A percentile compares a stretch with the other conserved stretches of the same genome.
Evolutionary conservation across 2,113 vertebrate genomes (phyloP).

Genomic region (Ctenomys sociabilis): DNA sequence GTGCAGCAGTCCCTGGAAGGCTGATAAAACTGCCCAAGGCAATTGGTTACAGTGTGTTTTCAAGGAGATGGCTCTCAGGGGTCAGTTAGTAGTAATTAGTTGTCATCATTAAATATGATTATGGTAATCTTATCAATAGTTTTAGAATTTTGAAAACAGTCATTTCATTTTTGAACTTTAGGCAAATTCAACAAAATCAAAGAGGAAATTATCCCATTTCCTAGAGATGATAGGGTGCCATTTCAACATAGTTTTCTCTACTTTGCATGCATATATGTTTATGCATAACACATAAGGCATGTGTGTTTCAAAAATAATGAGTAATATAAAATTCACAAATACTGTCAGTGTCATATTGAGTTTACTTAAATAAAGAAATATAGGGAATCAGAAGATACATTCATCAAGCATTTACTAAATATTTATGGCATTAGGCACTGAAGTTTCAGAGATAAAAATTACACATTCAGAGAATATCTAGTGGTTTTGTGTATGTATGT

Average conservation of each 20-base stretch:
- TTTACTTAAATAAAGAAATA: not conserved
- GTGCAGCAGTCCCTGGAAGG: not conserved
- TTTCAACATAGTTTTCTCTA: not conserved
- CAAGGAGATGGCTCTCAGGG: not conserved
- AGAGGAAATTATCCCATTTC: not conserved
- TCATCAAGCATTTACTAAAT: not conserved
- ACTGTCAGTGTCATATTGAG: not conserved
- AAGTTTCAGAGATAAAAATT: conserved; percentile 50
- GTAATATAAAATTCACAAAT: conserved; percentile 2
- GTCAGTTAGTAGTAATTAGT: not conserved
- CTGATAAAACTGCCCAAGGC: conserved; percentile 19
- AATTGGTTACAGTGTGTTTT: not conserved
- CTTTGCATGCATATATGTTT: not conserved
- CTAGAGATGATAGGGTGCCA: not conserved
- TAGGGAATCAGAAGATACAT: not conserved
- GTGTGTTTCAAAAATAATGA: conserved; percentile 31
- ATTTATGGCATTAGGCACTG: not conserved
- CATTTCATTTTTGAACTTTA: not conserved
- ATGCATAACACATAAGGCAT: not conserved
- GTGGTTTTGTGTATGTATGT: not conserved
- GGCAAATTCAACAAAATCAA: conserved; percentile 41
- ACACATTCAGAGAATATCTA: not conserved
- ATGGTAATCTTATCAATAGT: not conserved
- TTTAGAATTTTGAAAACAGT: not conserved
- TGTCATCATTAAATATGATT: not conserved